Evolutionary conservation across 2,888 invertebrate genomes (phyloP), one percentile per base, ranked within the genome.

Genomic region (Mayetiola destructor): DNA sequence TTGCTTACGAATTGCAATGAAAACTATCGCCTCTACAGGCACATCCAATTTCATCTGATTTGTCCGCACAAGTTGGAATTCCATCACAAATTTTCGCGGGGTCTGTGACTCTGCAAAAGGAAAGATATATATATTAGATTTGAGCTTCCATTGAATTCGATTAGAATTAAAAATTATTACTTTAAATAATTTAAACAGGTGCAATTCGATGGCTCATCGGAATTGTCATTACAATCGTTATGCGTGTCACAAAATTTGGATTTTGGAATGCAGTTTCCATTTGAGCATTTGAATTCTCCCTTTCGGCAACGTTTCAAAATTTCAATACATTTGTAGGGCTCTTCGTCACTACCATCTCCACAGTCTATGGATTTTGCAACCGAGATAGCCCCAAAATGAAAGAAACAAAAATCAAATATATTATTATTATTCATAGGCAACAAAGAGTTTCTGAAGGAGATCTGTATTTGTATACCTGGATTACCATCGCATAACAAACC

Each of bases 51-150:
- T 90, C 90, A 64, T 90, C 90, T 56, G 80, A 80, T 62, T 82
- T 81, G 65, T 90, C 88, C 61, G 77, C 72, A 65, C 90, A 90
- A 66, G 90, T 82, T 8, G 85, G 73, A 6, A 80, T 73, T 1
- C 87, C 87, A 65, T 90, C 87, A 66, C 90, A 91, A 4, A 89
- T 73, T 62, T 80, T 79, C 0, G 76, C 73, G 0, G 86, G 84
- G 64, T 78, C 76, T 0, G 83, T 80, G n/a, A 83, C 73, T 53
- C 72, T 72, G 16, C 53, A 59, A 4, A 40, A 37, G 14, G 23
- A 20, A 32, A 14, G 29, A 42, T 21, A 40, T 21, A n/a, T 3
- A 18, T 3, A 54, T 54, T 53, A 5, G 29, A n/a, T 2, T 48
- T 21, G 4, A 20, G 3, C 29, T 6, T 18, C 39, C 3, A 39